These are phyloP conservation scores for Hippocampus guttulatus DNA, from an alignment of 2,113 vertebrate genomes.

Conservation along the genomic window DNA sequence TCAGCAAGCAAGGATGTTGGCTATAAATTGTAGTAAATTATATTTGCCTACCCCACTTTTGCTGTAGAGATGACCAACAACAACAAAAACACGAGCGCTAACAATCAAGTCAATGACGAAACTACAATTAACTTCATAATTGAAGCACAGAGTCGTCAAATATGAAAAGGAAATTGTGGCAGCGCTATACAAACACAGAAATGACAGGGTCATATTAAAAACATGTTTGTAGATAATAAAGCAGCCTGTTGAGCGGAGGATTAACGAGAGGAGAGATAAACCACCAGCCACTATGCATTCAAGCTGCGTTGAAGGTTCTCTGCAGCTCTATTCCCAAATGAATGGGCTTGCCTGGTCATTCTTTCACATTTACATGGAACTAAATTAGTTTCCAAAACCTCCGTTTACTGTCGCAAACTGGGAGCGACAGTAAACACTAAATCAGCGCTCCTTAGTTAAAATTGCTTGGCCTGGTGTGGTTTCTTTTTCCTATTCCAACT, in stretches of 20 bases:
- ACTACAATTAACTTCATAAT: slow-evolving; percentile 33
- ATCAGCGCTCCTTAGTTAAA: background rate
- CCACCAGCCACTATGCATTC: slow-evolving; percentile 16
- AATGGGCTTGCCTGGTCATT: slow-evolving; percentile 16
- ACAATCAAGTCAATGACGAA: slow-evolving; percentile 6
- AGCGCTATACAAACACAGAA: slow-evolving; percentile 44
- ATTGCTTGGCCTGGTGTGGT: background rate
- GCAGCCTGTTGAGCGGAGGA: background rate
- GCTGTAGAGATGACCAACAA: background rate
- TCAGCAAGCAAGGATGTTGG: background rate
- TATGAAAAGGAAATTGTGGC: slow-evolving; percentile 44
- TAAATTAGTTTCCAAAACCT: slow-evolving; percentile 25
- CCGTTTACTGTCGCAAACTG: slow-evolving; percentile 20
- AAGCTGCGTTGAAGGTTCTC: background rate
- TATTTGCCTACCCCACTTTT: background rate
- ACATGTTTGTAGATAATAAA: slow-evolving; percentile 29
- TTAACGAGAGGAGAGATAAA: slow-evolving; percentile 8
- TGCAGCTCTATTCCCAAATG: slow-evolving; percentile 2
- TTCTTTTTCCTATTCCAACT: background rate
- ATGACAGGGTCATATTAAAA: slow-evolving; percentile 30
- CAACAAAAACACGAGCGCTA: background rate
- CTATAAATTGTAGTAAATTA: background rate
- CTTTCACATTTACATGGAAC: slow-evolving; percentile 24
- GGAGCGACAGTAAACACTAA: background rate
- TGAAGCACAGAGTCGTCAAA: slow-evolving; percentile 42